phyloP scores from a whole-genome alignment of 2,888 invertebrate genomes.

The Oasisia sp. region DNA sequence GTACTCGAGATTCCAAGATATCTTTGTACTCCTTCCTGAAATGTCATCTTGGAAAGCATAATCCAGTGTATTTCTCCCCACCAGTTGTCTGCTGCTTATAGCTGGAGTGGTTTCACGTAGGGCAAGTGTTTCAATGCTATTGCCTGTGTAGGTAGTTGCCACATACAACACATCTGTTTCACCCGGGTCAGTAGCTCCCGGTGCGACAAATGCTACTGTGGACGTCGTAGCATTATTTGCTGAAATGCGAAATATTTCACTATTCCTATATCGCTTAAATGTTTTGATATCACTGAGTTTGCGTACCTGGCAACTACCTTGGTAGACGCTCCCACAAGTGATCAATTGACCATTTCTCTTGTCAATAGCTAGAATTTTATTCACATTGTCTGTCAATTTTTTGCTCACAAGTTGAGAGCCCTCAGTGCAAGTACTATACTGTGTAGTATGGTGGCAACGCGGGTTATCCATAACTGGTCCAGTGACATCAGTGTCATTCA shows the following conservation, averaged over 20 bases:
- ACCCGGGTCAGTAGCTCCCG: conserved; percentile 27
- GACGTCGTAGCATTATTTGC: conserved; percentile 34
- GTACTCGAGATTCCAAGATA: neutral
- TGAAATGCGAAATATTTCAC: conserved; percentile 26
- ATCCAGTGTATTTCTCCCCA: conserved; percentile 21
- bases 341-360: conserved; percentile 50
- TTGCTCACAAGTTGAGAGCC: neutral
- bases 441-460: conserved; percentile 14
- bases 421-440: neutral
- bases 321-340: conserved; percentile 60
- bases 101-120: conserved; percentile 31
- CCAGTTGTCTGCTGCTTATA: conserved; percentile 33
- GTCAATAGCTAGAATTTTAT: conserved; percentile 57
- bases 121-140: neutral
- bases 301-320: conserved; percentile 57
- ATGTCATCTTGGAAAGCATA: neutral
- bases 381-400: conserved; percentile 51
- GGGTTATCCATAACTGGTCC: conserved; percentile 34
- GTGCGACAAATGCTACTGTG: conserved; percentile 37
- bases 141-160: conserved; percentile 30
- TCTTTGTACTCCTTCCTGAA: neutral
- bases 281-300: conserved; percentile 49
- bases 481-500: conserved; percentile 21
- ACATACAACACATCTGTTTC: conserved; percentile 33
- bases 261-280: neutral